Conservation (phyloP, 2,797 vertebrate genomes). For the Malurus leucopterus region DNA sequence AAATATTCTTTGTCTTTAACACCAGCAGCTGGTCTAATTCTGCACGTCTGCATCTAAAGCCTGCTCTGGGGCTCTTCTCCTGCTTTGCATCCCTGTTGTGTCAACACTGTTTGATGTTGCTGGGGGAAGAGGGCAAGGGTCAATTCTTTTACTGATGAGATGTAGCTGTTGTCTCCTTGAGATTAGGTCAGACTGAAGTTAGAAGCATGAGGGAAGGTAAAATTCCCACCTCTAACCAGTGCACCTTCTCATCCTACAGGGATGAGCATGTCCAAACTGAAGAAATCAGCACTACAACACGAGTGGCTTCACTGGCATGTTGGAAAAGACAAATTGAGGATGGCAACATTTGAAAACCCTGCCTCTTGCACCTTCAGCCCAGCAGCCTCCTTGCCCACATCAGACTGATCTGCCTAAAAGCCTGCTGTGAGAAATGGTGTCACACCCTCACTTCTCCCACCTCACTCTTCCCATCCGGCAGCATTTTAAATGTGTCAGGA, state of each 20-base stretch:
- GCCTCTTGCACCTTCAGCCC: not conserved
- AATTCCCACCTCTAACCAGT: not conserved
- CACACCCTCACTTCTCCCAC: not conserved
- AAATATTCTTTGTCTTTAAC: conserved; percentile 2
- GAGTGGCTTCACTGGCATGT: not conserved
- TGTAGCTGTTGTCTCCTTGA: not conserved
- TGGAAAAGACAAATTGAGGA: not conserved
- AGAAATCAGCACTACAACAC: not conserved
- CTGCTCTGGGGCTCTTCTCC: not conserved
- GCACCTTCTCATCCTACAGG: not conserved
- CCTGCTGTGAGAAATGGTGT: not conserved
- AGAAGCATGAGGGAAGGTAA: not conserved
- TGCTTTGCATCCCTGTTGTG: not conserved
- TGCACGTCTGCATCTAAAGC: not conserved
- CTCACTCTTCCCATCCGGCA: not conserved
- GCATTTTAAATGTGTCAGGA: not conserved
- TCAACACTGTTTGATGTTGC: conserved; percentile 13
- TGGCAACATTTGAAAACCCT: not conserved
- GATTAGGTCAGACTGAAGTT: not conserved
- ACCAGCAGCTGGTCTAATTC: not conserved
- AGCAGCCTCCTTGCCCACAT: rapidly evolving
- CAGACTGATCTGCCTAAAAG: not conserved
- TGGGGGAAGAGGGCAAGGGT: not conserved
- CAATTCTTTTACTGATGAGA: conserved; percentile 35
- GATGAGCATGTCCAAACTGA: not conserved